Evolutionary conservation across 2,888 invertebrate genomes (phyloP).

Genomic region (Phyllotreta striolata): DNA sequence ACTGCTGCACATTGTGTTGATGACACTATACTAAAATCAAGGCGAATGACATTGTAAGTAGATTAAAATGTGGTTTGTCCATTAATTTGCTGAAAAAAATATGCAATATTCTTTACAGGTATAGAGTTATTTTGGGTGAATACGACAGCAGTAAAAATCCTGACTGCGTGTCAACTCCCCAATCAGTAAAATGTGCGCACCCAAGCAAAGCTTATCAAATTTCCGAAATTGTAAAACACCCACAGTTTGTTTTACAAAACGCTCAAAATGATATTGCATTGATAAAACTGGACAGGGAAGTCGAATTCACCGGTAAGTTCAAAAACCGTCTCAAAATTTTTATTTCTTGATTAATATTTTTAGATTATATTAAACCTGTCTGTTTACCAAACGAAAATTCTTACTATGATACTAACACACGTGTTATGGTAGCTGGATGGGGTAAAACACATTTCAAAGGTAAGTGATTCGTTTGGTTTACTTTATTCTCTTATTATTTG

Average conservation of each 20-base stretch:
- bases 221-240: slow-evolving; percentile 41
- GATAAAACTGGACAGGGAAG: slow-evolving; percentile 49
- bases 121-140: slow-evolving; percentile 70
- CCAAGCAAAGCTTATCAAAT: slow-evolving; percentile 42
- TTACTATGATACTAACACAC: slow-evolving; percentile 44
- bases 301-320: slow-evolving; percentile 48
- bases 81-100: no score
- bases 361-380: slow-evolving; percentile 51
- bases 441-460: slow-evolving; percentile 57
- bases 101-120: slow-evolving; percentile 55
- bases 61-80: slow-evolving; percentile 14
- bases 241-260: slow-evolving; percentile 20
- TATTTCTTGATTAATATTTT: slow-evolving; percentile 12
- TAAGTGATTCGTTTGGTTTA: slow-evolving; percentile 12
- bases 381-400: slow-evolving; percentile 46
- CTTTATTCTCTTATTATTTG: background rate
- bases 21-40: slow-evolving; percentile 38
- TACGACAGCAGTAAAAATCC: slow-evolving; percentile 68
- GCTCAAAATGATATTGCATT: slow-evolving; percentile 54
- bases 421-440: slow-evolving; percentile 61
- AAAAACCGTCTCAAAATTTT: background rate
- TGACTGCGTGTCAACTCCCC: slow-evolving; percentile 63
- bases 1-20: slow-evolving; percentile 60
- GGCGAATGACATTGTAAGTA: slow-evolving; percentile 49
- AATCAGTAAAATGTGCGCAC: slow-evolving; percentile 48